phyloP scores from a whole-genome alignment of 2,888 invertebrate genomes.

The Idaea biselata region DNA sequence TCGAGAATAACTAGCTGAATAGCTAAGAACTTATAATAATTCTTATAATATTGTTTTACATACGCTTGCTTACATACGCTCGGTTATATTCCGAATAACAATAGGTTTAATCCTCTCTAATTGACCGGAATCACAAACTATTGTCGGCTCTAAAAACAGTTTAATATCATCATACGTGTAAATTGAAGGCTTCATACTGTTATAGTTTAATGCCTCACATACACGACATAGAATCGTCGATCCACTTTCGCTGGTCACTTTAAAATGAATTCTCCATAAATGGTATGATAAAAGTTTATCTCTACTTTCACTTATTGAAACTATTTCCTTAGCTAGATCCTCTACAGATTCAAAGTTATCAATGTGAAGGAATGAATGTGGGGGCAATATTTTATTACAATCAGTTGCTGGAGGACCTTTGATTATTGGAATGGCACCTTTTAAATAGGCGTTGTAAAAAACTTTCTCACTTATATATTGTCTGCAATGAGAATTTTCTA shows the following conservation, averaged over 20 bases:
- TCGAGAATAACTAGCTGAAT: too few relatives aligned
- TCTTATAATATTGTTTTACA: background rate
- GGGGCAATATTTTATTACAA: slow-evolving; percentile 66
- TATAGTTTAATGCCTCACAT: slow-evolving; percentile 58
- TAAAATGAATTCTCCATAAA: slow-evolving; percentile 77
- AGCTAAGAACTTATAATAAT: too few relatives aligned
- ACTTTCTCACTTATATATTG: slow-evolving; percentile 83
- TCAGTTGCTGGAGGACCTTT: slow-evolving; percentile 75
- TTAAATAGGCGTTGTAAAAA: slow-evolving; percentile 80
- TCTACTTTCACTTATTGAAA: slow-evolving; percentile 53
- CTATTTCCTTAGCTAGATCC: slow-evolving; percentile 72
- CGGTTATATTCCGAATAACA: background rate
- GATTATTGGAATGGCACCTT: slow-evolving; percentile 78
- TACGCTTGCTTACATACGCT: background rate
- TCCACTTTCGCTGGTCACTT: slow-evolving; percentile 78
- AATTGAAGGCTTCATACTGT: background rate
- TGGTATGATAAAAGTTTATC: slow-evolving; percentile 67
- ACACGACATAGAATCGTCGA: slow-evolving; percentile 81
- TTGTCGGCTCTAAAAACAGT: background rate
- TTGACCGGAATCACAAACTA: background rate
- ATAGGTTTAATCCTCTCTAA: background rate
- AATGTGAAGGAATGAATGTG: slow-evolving; percentile 73
- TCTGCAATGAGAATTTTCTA: slow-evolving; percentile 82
- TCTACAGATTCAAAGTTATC: slow-evolving; percentile 3
- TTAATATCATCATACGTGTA: background rate